These are phyloP conservation scores for Perodicticus potto DNA, from an alignment of 2,797 vertebrate genomes.

Conservation along the genomic window DNA sequence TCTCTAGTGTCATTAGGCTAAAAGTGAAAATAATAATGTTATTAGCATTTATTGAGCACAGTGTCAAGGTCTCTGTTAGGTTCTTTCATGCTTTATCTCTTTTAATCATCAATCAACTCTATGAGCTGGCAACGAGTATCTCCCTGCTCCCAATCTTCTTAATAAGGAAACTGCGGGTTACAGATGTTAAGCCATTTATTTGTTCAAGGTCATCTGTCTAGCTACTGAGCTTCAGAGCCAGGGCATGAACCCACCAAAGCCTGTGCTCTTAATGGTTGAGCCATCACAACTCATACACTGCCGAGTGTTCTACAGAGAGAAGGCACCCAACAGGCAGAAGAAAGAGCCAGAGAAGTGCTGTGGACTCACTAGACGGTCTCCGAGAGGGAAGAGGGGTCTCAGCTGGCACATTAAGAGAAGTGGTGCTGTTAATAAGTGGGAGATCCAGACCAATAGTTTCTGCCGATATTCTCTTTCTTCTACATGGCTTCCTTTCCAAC, in stretches of 20 bases:
- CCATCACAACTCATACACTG: not conserved
- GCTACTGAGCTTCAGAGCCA: too few relatives aligned
- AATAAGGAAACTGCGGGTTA: not conserved
- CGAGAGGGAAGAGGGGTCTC: not conserved
- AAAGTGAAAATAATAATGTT: not conserved
- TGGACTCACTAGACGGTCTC: not conserved
- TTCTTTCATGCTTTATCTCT: not conserved
- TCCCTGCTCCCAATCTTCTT: not conserved
- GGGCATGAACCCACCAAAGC: not conserved
- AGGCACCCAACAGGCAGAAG: not conserved
- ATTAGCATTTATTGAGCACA: not conserved
- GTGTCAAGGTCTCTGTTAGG: not conserved
- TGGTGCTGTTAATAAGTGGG: not conserved
- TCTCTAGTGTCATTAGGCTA: not conserved
- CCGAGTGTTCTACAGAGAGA: not conserved
- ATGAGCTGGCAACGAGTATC: not conserved
- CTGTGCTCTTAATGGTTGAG: not conserved
- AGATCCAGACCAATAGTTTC: not conserved
- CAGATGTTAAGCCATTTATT: not conserved
- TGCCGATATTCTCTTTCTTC: not conserved
- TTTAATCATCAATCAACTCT: not conserved
- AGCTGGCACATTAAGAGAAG: not conserved
- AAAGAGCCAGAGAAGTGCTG: not conserved
- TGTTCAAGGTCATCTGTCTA: not conserved
- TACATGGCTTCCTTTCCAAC: not conserved